Evolutionary conservation across 2,888 invertebrate genomes (phyloP), one percentile per base, ranked within the genome.

Genomic region (Ischnus inquisitorius): DNA sequence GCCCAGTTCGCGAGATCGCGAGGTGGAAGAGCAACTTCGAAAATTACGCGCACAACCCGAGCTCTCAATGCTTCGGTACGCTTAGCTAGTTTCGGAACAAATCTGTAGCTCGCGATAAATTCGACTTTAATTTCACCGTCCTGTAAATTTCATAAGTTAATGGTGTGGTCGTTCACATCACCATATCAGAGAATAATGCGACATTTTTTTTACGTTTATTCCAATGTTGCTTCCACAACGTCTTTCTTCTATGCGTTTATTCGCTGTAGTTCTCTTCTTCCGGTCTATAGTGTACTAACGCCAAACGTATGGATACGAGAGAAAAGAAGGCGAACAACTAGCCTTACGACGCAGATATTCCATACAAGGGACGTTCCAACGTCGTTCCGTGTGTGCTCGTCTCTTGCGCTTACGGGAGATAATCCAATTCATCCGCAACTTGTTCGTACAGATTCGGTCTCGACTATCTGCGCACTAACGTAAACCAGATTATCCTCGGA

Each of bases 121-220:
- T 54, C 19, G 19, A 54, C 3, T 16, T 51, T 19, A 3, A 51
- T 19, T 51, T 51, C 8, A 8, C 34, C 5, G 8, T 34, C 8
- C 34, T 8, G 72, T 80, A 80, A 87, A 90, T 90, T 91, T 90
- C 90, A 89, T 87, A 90, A 90, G 90, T 89, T 89, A 91, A 88
- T 89, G 88, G 90, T 88, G 86, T 88, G 87, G 89, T 71, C 62
- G 43, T 34, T 79, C 86, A 89, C 89, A 92, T 92, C 90, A 90
- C 92, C 92, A 92, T 92, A 92, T 92, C 91, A 88, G 92, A 92
- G 91, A 92, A 92, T 92, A 92, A 92, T 92, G 90, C 90, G 90
- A 90, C 90, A 91, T 92, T 91, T 92, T 88, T 90, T 39, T 74
- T 76, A 48, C 25, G 48, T 48, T 51, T 39, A 22, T 48, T 48